phyloP scores from a whole-genome alignment of 2,113 vertebrate species.

The Platanista minor region DNA sequence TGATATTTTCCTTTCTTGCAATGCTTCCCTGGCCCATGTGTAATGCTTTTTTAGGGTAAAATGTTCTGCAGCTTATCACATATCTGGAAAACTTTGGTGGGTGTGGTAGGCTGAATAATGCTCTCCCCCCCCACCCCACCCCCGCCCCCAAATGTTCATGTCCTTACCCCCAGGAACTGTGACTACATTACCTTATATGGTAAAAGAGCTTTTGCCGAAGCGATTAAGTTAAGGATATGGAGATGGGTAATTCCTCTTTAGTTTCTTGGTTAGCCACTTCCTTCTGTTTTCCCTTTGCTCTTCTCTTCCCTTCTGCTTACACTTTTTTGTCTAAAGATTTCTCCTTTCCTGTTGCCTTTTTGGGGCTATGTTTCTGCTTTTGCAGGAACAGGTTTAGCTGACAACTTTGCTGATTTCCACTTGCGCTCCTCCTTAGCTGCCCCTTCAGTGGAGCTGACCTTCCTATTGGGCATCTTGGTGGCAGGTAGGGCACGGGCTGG shows the following conservation, averaged over 20 bases:
- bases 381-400: neutral
- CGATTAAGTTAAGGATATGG: neutral
- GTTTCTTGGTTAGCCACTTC: neutral
- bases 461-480: neutral
- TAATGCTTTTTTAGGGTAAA: neutral
- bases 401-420: neutral
- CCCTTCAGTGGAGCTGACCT: neutral
- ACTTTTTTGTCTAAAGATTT: neutral
- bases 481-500: neutral
- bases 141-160: neutral
- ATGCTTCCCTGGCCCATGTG: neutral
- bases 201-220: neutral
- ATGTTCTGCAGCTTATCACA: neutral
- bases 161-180: neutral
- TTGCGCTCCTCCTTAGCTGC: neutral
- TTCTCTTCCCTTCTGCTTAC: neutral
- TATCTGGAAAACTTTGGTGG: neutral
- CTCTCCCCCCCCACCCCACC: no score
- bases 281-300: neutral
- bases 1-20: neutral
- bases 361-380: neutral
- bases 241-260: neutral
- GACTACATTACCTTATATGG: neutral
- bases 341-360: neutral
- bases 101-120: neutral